Base-by-base conservation (phyloP, 2,888 invertebrate species). In the Meloe dianella region DNA sequence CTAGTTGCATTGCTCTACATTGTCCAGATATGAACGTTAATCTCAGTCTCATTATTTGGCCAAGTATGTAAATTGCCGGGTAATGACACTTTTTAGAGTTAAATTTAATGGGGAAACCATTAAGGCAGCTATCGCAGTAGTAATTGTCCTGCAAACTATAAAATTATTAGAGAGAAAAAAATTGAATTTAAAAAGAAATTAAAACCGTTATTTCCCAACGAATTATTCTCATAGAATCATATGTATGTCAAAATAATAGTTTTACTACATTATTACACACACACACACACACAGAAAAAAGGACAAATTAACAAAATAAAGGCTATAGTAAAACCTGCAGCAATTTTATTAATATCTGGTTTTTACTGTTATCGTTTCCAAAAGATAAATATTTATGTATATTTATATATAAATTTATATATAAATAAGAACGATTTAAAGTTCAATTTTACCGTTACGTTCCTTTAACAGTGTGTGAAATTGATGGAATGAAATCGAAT, bases 371-470 rank as follows among this genome's bases (percentile, higher is more conserved):
- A 51, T 24, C 24, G 22, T 51, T 51, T 51, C 51, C 24, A 51
- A 51, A 35, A 61, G 56, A 61, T 24, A 32, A 35, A 54, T 27
- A n/a, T 47, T 12, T 38, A 63, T 60, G 57, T 66, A n/a, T n/a
- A n/a, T n/a, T n/a, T n/a, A n/a, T n/a, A n/a, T n/a, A n/a, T n/a
- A n/a, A n/a, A n/a, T n/a, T n/a, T n/a, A n/a, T n/a, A n/a, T n/a
- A n/a, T n/a, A n/a, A n/a, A 63, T 63, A 63, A 60, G 66, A 57
- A 63, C 66, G 66, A 66, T 66, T 66, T 66, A 63, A 59, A 66
- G 63, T 60, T 66, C 63, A 60, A 66, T 63, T 63, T 66, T 60
- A 66, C 66, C 66, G 66, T 66, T 66, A 66, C 63, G 63, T 60
- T 57, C 60, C 63, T 62, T 66, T 60, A 63, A 66, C 60, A 65